Conservation (phyloP, 1,140 invertebrate species). For the Heliconius nattereri region DNA sequence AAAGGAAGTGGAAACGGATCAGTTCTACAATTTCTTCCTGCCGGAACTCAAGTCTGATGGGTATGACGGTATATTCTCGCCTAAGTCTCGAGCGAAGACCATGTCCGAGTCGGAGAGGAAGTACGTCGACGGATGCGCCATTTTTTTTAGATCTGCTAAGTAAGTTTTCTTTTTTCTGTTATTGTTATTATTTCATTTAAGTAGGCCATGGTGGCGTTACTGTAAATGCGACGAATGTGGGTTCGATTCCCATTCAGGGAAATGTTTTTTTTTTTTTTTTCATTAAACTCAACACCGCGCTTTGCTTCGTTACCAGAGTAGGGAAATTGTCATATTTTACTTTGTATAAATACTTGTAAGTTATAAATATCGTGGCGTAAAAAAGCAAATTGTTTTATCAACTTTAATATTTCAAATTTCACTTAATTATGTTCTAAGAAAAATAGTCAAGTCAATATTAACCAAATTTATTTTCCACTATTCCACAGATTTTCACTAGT, state of each 20-base stretch:
- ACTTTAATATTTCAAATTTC: too few species aligned
- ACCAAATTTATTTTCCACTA: not conserved
- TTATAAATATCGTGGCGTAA: too few species aligned
- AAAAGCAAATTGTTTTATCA: too few species aligned
- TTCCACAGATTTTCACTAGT: slow-evolving; percentile 93
- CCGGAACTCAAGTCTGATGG: slow-evolving; percentile 96
- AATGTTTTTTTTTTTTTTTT: too few species aligned
- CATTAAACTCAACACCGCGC: too few species aligned
- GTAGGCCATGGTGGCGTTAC: too few species aligned
- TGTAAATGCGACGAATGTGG: too few species aligned
- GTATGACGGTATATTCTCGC: slow-evolving; percentile 99
- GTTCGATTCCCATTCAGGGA: too few species aligned
- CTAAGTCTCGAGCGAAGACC: slow-evolving; percentile 98
- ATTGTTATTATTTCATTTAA: not conserved
- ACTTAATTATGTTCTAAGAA: not conserved
- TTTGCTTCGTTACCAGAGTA: too few species aligned
- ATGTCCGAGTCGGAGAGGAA: slow-evolving; percentile 98
- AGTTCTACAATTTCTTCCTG: slow-evolving; percentile 98
- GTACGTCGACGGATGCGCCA: slow-evolving; percentile 99
- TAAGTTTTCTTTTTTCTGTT: slow-evolving; percentile 79
- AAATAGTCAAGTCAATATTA: not conserved
- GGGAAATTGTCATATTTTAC: too few species aligned
- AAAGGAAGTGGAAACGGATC: slow-evolving; percentile 99
- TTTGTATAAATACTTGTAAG: too few species aligned
- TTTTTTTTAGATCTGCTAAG: slow-evolving; percentile 98